Base-by-base conservation (phyloP, 2,113 vertebrate genomes). In the Nyctibius bracteatus region DNA sequence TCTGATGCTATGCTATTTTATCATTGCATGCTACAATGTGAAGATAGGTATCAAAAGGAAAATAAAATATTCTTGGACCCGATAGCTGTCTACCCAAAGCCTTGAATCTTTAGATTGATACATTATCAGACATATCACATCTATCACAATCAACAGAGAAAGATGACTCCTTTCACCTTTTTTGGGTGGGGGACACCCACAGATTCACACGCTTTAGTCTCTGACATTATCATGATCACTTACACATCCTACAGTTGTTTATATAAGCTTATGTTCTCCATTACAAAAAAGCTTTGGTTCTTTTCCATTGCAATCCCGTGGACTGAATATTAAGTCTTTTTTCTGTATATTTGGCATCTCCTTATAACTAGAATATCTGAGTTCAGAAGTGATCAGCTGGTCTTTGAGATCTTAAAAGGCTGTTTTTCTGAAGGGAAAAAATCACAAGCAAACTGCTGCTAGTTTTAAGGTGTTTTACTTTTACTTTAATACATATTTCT, bases 241-340 rank as follows among this genome's bases (percentile, higher is more conserved):
- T 79, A 91, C 51, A 81, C 65, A 90, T 90, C 66, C 73, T 75
- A 85, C 65, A 79, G 51, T 87, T 91, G 63, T 86, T 95, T 94
- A 86, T n/a, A 86, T n/a, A 91, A 92, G 44, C 25, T 96, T 75
- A 88, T 63, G 65, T 82, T 82, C 71, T 82, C 44, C 22, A 24
- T 47, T 33, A 59, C 4, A 72, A 84, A 77, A 52, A 12, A 65
- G 16, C 12, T 46, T 49, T 85, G 2, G 1, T 39, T 43, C 19
- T 78, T 83, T 91, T 72, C 41, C 4, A 16, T 58, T 83, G 11
- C 12, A 73, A 24, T 31, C n/a, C 14, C 2, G 2, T 62, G 20
- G 9, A 49, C 9, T 46, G 47, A 88, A 46, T 3, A 37, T 43
- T 31, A 88, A 58, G 25, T 9, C 2, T 47, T 75, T 79, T 84